These are phyloP conservation scores for Pseudomyrmex sp. DNA, from an alignment of 1,140 invertebrate species.

Conservation along the genomic window DNA sequence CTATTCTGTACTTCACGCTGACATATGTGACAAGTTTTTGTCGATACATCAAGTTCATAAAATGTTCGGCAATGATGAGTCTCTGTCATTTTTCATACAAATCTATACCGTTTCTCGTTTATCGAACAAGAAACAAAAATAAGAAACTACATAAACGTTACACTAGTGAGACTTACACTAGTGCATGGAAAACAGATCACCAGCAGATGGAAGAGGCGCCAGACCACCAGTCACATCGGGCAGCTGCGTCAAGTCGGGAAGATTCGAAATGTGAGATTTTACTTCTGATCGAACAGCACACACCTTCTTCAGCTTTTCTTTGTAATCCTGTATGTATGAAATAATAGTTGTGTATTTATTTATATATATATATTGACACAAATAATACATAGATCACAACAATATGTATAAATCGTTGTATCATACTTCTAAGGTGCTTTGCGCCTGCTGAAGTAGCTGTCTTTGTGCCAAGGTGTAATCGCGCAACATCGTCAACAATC, in stretches of 20 bases:
- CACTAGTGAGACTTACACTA: slow-evolving; percentile 68
- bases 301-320: slow-evolving; percentile 94
- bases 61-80: slow-evolving; percentile 51
- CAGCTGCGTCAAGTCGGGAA: slow-evolving; percentile 95
- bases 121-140: slow-evolving; percentile 32
- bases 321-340: slow-evolving; percentile 90
- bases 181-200: slow-evolving; percentile 94
- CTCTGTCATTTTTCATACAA: slow-evolving; percentile 45
- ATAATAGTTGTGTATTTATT: not conserved
- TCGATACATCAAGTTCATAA: slow-evolving; percentile 56
- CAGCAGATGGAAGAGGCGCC: slow-evolving; percentile 96
- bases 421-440: slow-evolving; percentile 93
- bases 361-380: too few relatives aligned
- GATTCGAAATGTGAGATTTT: slow-evolving; percentile 95
- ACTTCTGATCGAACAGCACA: slow-evolving; percentile 94
- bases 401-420: not conserved
- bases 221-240: slow-evolving; percentile 96
- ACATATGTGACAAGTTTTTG: not conserved
- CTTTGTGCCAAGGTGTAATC: slow-evolving; percentile 95
- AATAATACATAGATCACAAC: not conserved
- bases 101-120: slow-evolving; percentile 49
- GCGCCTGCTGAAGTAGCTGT: slow-evolving; percentile 93
- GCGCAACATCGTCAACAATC: slow-evolving; percentile 93
- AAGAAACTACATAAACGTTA: slow-evolving; percentile 32
- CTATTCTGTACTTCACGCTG: slow-evolving; percentile 9